Percentiles rank a stretch among this genome's conserved stretches.
Conservation (phyloP, 2,797 vertebrate genomes). For the Pantherophis vulpinus region DNA sequence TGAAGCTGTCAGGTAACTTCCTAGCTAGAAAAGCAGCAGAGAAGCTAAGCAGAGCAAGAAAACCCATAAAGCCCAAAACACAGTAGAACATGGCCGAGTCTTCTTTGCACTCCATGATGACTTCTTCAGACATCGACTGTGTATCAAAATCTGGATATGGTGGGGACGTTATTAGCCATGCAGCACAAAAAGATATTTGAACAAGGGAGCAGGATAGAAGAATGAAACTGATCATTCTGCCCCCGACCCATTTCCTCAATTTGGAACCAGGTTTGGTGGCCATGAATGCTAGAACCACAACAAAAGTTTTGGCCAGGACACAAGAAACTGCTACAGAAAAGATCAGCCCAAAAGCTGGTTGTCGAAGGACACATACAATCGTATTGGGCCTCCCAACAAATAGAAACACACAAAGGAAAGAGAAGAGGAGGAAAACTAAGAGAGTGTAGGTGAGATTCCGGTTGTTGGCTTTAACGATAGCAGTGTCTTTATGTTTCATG, state of each 20-base stretch:
- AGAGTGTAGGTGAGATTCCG: background rate
- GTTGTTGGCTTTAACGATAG: background rate
- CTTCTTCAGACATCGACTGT: background rate
- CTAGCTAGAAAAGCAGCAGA: background rate
- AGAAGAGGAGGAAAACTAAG: background rate
- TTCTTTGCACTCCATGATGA: background rate
- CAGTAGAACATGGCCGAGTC: background rate
- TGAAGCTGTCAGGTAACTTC: background rate
- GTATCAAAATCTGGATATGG: background rate
- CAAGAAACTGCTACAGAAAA: background rate
- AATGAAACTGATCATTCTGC: background rate
- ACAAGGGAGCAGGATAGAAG: background rate
- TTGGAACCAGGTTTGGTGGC: background rate
- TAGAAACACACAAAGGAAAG: background rate
- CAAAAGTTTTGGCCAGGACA: no score
- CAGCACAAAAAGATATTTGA: background rate
- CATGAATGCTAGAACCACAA: background rate
- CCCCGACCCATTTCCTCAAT: background rate
- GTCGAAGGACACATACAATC: background rate
- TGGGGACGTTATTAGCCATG: background rate
- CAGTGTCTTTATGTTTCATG: background rate
- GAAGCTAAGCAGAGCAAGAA: background rate
- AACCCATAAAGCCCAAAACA: background rate
- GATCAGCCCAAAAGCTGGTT: background rate
- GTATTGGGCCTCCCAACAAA: background rate